phyloP scores from a whole-genome alignment of 2,888 invertebrate species.

The Acronicta psi region DNA sequence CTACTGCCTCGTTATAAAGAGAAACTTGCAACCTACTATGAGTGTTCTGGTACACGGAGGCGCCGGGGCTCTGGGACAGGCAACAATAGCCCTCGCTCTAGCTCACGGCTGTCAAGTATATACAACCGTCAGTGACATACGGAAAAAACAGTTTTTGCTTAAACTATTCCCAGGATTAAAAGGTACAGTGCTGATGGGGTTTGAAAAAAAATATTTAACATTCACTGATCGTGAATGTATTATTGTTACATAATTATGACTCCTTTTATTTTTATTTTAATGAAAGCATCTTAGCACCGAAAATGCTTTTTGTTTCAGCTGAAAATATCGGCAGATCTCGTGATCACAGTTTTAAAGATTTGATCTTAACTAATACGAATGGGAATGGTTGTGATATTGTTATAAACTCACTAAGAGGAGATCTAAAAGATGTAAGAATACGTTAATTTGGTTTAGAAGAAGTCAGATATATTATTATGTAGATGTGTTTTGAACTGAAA shows the following conservation, averaged over 20 bases:
- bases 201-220: too few species aligned
- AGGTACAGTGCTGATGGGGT: conserved; percentile 57
- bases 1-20: conserved; percentile 68
- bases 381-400: conserved; percentile 68
- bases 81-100: conserved; percentile 70
- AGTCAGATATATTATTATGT: too few species aligned
- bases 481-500: background rate
- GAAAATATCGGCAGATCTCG: conserved; percentile 74
- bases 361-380: conserved; percentile 64
- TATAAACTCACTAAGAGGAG: conserved; percentile 63
- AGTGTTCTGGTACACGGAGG: conserved; percentile 60
- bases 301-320: conserved; percentile 64
- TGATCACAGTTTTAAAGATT: conserved; percentile 68
- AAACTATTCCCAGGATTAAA: conserved; percentile 71
- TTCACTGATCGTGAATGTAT: too few species aligned
- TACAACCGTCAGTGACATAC: conserved; percentile 71
- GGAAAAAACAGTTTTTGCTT: conserved; percentile 73
- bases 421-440: conserved; percentile 68
- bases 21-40: conserved; percentile 35
- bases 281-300: too few species aligned
- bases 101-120: conserved; percentile 70
- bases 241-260: too few species aligned
- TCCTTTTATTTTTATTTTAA: too few species aligned
- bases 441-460: background rate
- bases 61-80: conserved; percentile 77